Evolutionary conservation across 92 coral and sea anemone genomes (phyloP), one percentile per base, ranked within the genome.

Genomic region (Palythoa grandiflora): DNA sequence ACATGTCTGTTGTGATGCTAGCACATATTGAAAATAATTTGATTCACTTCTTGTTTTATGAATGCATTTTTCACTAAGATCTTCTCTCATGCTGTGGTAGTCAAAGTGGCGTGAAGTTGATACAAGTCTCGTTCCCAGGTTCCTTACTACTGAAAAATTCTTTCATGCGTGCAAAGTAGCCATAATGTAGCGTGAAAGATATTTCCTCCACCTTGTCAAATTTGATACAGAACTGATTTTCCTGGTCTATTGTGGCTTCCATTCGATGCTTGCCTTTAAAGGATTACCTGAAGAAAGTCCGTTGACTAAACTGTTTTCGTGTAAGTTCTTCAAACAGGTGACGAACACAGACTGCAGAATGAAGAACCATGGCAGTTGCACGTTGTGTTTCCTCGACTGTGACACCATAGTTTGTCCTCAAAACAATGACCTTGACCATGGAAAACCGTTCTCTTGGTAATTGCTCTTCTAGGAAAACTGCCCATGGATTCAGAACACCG

Each of bases 241-340:
- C 78, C 44, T 28, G 13, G 78, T 73, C 21, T 1, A 73, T 40
- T 0, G 44, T 15, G 1, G 78, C 78, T 35, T 73, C 78, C 1
- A 73, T 57, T 73, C 44, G 78, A 10, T 73, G 14, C 28, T 73
- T 73, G 4, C 78, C 57, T 63, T 51, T 75, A 50, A 38, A 3
- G 60, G 80, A 75, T 0, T 15, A 11, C 48, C 80, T 50, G 50
- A 63, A 75, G 50, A 10, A 35, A 73, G 59, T 44, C 78, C 20
- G 17, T 1, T 71, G 3, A 15, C 47, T 9, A 10, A 35, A 71
- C 19, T 71, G 75, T 21, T 9, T 10, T 2, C 48, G 3, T 36
- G 76, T 71, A 3, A 71, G 76, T 71, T 71, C 76, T 71, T 71
- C 76, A 71, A 73, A 20, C 20, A 48, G 38, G 21, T 13, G 83